Conservation (phyloP, 2,888 invertebrate species). For the Syritta pipiens region DNA sequence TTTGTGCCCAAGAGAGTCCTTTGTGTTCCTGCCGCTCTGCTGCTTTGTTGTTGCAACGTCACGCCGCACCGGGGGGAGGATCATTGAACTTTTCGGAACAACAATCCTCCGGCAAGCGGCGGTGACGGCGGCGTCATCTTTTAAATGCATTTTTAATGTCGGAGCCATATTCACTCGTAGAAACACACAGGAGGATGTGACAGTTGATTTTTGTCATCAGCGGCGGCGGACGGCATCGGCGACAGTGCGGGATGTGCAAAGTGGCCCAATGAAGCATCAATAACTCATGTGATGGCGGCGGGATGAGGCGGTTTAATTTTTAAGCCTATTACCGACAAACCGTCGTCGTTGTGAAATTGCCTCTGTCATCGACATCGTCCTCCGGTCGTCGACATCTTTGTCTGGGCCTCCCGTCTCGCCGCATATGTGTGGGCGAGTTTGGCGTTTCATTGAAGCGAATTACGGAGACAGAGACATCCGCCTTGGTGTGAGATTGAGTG, state of each 20-base stretch:
- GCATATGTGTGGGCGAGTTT: constrained; percentile 8
- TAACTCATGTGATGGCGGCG: constrained; percentile 19
- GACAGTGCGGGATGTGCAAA: background rate
- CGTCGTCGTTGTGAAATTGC: constrained; percentile 24
- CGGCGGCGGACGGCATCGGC: background rate
- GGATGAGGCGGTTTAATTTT: constrained; percentile 32
- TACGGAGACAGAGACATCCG: too few species aligned
- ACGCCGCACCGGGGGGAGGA: background rate
- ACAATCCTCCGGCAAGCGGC: background rate
- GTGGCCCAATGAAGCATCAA: constrained; percentile 5
- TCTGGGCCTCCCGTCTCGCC: background rate
- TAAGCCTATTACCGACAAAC: constrained; percentile 46
- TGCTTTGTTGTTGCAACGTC: too few species aligned
- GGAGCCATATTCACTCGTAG: background rate
- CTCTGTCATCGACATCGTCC: background rate
- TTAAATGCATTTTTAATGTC: constrained; percentile 55
- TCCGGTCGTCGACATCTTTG: background rate
- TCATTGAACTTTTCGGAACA: constrained; percentile 18
- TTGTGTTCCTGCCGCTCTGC: background rate
- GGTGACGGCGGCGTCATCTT: background rate
- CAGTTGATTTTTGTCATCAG: constrained; percentile 8
- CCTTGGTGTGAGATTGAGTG: constrained; percentile 39
- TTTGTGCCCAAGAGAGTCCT: constrained; percentile 36
- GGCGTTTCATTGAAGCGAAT: constrained; percentile 25
- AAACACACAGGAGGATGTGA: background rate